Evolutionary conservation across 2,797 vertebrate genomes (phyloP), one percentile per base, ranked within the genome.

Genomic region (Microcaecilia unicolor): DNA sequence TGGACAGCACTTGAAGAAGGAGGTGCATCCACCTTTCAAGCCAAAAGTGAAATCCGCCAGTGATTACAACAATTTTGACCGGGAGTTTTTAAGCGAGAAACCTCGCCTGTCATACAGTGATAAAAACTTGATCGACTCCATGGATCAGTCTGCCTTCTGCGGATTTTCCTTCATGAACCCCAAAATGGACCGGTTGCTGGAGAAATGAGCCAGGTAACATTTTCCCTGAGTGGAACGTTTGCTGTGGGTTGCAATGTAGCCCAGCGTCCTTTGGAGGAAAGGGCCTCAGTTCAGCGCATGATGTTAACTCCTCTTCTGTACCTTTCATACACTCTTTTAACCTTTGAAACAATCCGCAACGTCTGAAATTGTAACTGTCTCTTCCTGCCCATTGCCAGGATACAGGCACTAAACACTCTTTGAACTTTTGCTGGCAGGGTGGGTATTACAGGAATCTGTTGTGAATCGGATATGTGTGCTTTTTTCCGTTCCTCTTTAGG

Each of bases 131-230:
- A 89, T 98, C 0, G 93, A 95, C 56, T 95, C 93, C 52, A 99
- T 99, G 92, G 94, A 98, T 72, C 94, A 91, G 63, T 16, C 71
- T 1, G 87, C 85, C 0, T 99, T 99, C 5, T 38, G 31, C 6
- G 95, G 92, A 37, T 99, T 99, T 74, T 98, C 95, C 31, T 99
- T 98, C 8, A 55, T 91, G 64, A 98, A 98, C 53, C 89, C 91
- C n/a, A 91, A 71, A 60, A 85, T 97, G 59, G 89, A 96, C 28
- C 45, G 44, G 10, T 49, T 93, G 24, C 48, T 96, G 27, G 80
- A 62, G 26, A 89, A 89, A 40, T 92, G 67, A 86, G 29, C 38
- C 5, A 4, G 5, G 21, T 8, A 2, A 12, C 5, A 8, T 15
- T 15, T 8, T 15, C 4, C 4, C 0, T 8, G 12, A 15, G 17